Evolutionary conservation across 2,113 vertebrate genomes (phyloP).

Genomic region (Phainopepla nitens): DNA sequence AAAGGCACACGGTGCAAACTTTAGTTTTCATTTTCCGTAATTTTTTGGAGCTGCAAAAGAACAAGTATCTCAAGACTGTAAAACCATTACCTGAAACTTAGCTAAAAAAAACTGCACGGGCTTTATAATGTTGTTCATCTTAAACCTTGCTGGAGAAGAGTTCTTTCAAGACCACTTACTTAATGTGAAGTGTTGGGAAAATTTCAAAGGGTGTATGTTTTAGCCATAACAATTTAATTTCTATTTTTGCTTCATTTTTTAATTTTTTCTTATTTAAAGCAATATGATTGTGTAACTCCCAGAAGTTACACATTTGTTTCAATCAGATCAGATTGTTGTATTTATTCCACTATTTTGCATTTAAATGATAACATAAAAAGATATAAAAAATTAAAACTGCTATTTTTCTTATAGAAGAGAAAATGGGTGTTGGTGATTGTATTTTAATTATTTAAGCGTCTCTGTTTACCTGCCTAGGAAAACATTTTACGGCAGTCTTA

Average conservation of each 20-base stretch:
- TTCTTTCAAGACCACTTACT: slow-evolving; percentile 76
- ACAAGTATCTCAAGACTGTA: slow-evolving; percentile 62
- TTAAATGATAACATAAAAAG: slow-evolving; percentile 85
- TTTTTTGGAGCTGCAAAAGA: slow-evolving; percentile 61
- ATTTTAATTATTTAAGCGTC: slow-evolving; percentile 89
- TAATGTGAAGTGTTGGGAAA: slow-evolving; percentile 76
- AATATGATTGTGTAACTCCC: slow-evolving; percentile 85
- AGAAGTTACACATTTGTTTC: slow-evolving; percentile 84
- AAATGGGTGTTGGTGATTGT: slow-evolving; percentile 86
- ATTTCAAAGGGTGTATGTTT: slow-evolving; percentile 77
- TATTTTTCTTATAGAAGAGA: slow-evolving; percentile 89
- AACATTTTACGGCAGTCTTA: slow-evolving; percentile 83
- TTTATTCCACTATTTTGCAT: slow-evolving; percentile 90
- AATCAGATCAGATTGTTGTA: slow-evolving; percentile 90
- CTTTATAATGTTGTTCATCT: slow-evolving; percentile 70
- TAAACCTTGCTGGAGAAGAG: slow-evolving; percentile 71
- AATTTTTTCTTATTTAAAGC: slow-evolving; percentile 86
- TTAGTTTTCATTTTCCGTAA: slow-evolving; percentile 60
- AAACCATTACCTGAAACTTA: slow-evolving; percentile 57
- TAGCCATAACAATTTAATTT: slow-evolving; percentile 70
- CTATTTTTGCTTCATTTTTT: slow-evolving; percentile 71
- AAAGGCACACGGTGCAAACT: slow-evolving; percentile 48
- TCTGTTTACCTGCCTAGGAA: slow-evolving; percentile 89
- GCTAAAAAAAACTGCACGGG: slow-evolving; percentile 51
- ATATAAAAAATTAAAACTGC: slow-evolving; percentile 90